Conservation (phyloP, 1,140 invertebrate species). For the Calliphora vicina region DNA sequence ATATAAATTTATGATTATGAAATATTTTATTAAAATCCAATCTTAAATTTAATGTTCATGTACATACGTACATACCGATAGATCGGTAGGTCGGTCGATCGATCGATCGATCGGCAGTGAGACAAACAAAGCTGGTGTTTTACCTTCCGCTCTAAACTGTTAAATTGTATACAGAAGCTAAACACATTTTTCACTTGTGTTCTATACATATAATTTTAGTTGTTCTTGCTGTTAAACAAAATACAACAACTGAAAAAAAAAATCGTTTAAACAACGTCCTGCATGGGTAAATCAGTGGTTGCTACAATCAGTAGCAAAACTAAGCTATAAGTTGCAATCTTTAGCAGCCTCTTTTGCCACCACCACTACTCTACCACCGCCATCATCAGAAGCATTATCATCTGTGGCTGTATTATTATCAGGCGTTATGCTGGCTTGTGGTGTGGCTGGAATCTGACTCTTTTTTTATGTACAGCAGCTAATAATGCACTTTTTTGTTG, state of each 20-base stretch:
- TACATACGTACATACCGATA: background rate
- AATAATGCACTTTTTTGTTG: background rate
- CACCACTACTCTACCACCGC: background rate
- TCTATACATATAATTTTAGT: background rate
- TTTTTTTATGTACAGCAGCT: background rate
- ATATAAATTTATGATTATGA: constrained; percentile 3
- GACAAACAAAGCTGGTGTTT: background rate
- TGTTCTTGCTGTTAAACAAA: background rate
- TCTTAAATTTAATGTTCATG: background rate
- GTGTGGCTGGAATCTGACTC: background rate
- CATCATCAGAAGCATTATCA: background rate
- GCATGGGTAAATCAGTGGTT: background rate
- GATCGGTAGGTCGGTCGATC: no score
- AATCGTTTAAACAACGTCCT: background rate
- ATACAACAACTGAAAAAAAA: background rate
- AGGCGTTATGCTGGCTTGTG: background rate
- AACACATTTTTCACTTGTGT: background rate
- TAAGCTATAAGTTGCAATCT: background rate
- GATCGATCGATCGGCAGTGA: no score
- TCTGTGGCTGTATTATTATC: background rate
- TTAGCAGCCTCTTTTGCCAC: constrained; percentile 4
- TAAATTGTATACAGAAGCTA: constrained; percentile 1
- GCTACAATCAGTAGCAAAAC: constrained; percentile 4
- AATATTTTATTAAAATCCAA: background rate
- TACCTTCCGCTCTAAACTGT: background rate